Evolutionary conservation across 1,140 invertebrate genomes (phyloP).

Genomic region (Drosophila lini): DNA sequence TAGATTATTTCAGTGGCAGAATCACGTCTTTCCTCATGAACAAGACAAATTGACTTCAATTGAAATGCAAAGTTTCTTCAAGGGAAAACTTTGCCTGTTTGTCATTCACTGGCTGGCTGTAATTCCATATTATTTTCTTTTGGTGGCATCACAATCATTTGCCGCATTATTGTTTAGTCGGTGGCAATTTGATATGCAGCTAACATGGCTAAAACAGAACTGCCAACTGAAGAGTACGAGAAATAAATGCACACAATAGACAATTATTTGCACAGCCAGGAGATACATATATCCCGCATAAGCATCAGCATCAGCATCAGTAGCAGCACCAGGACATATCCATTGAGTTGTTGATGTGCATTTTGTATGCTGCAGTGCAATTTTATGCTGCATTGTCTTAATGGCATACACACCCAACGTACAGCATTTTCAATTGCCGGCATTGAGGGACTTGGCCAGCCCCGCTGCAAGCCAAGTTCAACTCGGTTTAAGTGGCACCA

Average conservation of each 20-base stretch:
- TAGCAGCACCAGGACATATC: conserved; percentile 5
- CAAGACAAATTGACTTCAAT: not conserved
- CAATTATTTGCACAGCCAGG: conserved; percentile 54
- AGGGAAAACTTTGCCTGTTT: conserved; percentile 16
- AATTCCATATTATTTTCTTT: conserved; percentile 48
- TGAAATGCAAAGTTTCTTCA: conserved; percentile 6
- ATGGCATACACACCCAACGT: conserved; percentile 59
- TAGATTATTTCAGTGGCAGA: not conserved
- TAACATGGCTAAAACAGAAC: conserved; percentile 36
- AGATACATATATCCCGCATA: conserved; percentile 12
- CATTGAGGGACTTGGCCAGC: conserved; percentile 43
- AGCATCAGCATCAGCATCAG: not conserved
- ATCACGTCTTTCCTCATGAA: not conserved
- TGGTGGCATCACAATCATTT: conserved; percentile 37
- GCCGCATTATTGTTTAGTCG: conserved; percentile 34
- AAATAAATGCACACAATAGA: conserved; percentile 53
- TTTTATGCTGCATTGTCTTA: conserved; percentile 70
- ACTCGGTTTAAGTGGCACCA: conserved; percentile 20
- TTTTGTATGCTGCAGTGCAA: conserved; percentile 54
- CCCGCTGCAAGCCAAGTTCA: conserved; percentile 34
- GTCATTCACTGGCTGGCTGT: conserved; percentile 47
- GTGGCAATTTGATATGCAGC: conserved; percentile 57
- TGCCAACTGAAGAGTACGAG: conserved; percentile 8
- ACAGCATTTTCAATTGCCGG: conserved; percentile 55
- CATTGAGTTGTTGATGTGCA: conserved; percentile 12